Evolutionary conservation across 1,140 invertebrate genomes (phyloP), one percentile per base, ranked within the genome.

Genomic region (Drosophila tristis): DNA sequence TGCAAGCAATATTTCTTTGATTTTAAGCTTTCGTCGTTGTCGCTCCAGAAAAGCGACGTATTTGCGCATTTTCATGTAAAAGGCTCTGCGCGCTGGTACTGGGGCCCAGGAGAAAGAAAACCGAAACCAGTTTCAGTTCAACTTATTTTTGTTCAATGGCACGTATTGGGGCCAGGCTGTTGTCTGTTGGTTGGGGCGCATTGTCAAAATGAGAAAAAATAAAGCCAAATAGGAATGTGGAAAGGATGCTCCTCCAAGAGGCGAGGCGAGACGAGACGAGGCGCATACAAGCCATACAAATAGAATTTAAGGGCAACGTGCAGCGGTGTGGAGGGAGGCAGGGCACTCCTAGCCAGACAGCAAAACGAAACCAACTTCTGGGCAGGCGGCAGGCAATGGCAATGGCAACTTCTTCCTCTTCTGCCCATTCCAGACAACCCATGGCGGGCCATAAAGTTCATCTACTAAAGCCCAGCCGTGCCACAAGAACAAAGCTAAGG

Each of bases 31-130:
- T 45, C 50, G 20, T 42, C 45, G 35, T 23, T n/a, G 53, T 44
- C 63, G 73, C 81, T 78, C 74, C 74, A 63, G 61, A 74, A 85
- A 80, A 77, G 16, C 16, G 16, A 16, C 16, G 16, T 16, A 0
- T 16, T 87, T 76, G 74, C 65, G 62, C 82, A 82, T 82, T 86
- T 82, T 78, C 85, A 78, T 87, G 78, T 76, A 82, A 86, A 86
- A 72, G 78, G 74, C 57, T 50, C 44, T 58, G 20, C 15, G 26
- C 29, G 49, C 53, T 8, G n/a, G 31, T 16, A 23, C 58, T 59
- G 54, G 26, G 43, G 48, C 13, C 15, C 35, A 49, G 57, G 66
- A 75, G 68, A 78, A 60, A 72, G 67, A 67, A 81, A 81, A 75
- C 65, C 43, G 59, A 87, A 87, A 87, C 82, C 82, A 87, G 82